A percentile compares a stretch with the other conserved stretches of the same genome.
These are phyloP conservation scores for Patella depressa DNA, from an alignment of 2,888 invertebrate species.

Conservation along the genomic window DNA sequence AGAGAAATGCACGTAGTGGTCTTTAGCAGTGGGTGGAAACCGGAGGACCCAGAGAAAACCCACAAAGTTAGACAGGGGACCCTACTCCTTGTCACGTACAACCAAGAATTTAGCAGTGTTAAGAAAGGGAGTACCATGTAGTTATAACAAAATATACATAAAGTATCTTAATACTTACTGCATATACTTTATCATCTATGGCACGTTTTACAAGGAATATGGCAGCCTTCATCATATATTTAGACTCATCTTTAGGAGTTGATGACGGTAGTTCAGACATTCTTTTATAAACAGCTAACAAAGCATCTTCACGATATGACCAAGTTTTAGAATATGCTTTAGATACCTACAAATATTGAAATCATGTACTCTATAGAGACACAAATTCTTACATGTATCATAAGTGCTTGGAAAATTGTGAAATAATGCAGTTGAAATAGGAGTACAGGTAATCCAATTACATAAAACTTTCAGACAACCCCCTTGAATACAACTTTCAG, in stretches of 20 bases:
- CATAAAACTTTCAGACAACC: too few species aligned
- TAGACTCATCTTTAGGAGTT: constrained; percentile 65
- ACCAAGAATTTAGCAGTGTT: too few species aligned
- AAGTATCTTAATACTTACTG: constrained; percentile 54
- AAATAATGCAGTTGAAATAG: too few species aligned
- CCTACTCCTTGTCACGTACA: too few species aligned
- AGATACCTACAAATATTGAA: constrained; percentile 54
- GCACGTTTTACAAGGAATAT: constrained; percentile 65
- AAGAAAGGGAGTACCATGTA: too few species aligned
- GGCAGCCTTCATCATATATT: constrained; percentile 62
- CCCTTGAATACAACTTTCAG: too few species aligned
- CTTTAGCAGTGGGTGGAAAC: too few species aligned
- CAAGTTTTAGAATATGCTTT: constrained; percentile 71
- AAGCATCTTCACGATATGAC: constrained; percentile 69
- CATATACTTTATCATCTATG: constrained; percentile 69
- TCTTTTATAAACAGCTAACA: constrained; percentile 65
- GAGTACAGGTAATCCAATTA: too few species aligned
- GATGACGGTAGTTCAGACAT: constrained; percentile 56
- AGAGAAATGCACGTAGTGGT: too few species aligned
- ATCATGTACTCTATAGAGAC: background rate
- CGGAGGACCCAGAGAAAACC: too few species aligned
- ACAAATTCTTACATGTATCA: background rate
- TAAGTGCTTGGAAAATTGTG: background rate
- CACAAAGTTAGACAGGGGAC: too few species aligned
- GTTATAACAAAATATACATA: background rate